phyloP scores from a whole-genome alignment of 2,888 invertebrate genomes.

The Autographa gamma region DNA sequence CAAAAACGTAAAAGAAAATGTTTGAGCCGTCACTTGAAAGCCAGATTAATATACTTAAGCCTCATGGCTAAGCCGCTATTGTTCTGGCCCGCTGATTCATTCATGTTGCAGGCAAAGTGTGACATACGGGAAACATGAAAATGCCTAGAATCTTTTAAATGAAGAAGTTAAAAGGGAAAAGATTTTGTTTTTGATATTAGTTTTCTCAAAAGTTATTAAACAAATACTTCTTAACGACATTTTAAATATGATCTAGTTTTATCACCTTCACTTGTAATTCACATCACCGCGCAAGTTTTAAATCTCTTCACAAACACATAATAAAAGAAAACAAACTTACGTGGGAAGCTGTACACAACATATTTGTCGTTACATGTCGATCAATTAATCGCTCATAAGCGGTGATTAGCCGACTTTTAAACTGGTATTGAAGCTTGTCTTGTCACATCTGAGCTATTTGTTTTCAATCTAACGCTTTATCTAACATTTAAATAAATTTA shows the following conservation, averaged over 20 bases:
- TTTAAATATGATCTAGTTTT: no score
- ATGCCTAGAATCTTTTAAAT: background rate
- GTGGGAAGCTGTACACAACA: background rate
- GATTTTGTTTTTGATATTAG: no score
- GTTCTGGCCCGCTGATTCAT: slow-evolving; percentile 53
- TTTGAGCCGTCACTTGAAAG: slow-evolving; percentile 34
- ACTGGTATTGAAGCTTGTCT: slow-evolving; percentile 15
- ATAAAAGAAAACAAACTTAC: background rate
- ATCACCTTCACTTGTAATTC: background rate
- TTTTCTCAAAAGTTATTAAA: no score
- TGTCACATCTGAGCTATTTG: slow-evolving; percentile 13
- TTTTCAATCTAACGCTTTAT: background rate
- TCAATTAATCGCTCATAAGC: slow-evolving; percentile 33
- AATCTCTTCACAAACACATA: background rate
- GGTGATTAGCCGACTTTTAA: slow-evolving; percentile 9
- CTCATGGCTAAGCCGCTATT: slow-evolving; percentile 45
- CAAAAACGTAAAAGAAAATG: slow-evolving; percentile 42
- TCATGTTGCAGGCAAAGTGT: slow-evolving; percentile 18
- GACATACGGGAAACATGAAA: background rate
- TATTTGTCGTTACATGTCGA: slow-evolving; percentile 15
- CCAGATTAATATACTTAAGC: slow-evolving; percentile 51
- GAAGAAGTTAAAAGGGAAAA: no score
- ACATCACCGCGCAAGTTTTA: background rate
- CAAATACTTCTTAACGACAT: no score
- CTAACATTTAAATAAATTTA: background rate